These are phyloP conservation scores for Gymnocephalus cernua DNA, from an alignment of 2,113 vertebrate species.

Conservation along the genomic window DNA sequence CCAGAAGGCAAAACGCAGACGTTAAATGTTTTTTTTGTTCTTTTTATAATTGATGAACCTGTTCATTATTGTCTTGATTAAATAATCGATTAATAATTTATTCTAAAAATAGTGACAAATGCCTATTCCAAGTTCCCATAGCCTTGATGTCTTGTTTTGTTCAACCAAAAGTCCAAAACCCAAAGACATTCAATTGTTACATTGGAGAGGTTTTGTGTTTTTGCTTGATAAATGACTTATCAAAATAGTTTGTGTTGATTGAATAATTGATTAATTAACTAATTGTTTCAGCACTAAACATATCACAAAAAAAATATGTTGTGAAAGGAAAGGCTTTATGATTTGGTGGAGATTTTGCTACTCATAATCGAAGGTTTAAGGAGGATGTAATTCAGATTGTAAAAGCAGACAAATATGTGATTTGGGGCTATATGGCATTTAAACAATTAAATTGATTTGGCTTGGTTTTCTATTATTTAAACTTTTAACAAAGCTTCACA, in stretches of 20 bases:
- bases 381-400: not conserved
- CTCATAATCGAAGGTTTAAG: not conserved
- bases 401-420: not conserved
- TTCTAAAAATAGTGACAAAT: not conserved
- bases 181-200: not conserved
- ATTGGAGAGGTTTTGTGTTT: not conserved
- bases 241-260: not conserved
- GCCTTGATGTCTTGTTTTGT: not conserved
- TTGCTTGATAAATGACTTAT: not conserved
- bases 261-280: not conserved
- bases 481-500: not conserved
- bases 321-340: no score
- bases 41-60: not conserved
- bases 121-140: not conserved
- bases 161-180: not conserved
- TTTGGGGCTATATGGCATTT: not conserved
- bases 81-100: not conserved
- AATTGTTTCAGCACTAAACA: not conserved
- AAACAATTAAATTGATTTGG: not conserved
- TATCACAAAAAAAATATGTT: not conserved
- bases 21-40: not conserved
- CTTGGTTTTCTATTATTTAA: not conserved
- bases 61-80: constrained; percentile 12
- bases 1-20: not conserved
- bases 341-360: not conserved